Evolutionary conservation across 1,140 invertebrate species (phyloP).

Genomic region (Drosophila triauraria): DNA sequence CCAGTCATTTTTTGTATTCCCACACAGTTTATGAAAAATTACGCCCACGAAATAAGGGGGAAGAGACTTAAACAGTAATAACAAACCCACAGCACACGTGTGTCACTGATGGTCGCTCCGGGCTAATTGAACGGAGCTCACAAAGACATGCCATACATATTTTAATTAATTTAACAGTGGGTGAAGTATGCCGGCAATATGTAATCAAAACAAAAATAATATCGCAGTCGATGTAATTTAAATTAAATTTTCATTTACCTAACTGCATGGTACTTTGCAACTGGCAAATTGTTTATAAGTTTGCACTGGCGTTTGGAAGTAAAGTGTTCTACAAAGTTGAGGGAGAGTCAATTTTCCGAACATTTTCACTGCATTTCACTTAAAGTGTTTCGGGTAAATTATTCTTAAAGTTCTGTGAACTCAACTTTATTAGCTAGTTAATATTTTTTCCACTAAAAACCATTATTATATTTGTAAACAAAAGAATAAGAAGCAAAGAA

Average conservation of each 20-base stretch:
- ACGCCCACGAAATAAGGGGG: background rate
- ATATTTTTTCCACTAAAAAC: background rate
- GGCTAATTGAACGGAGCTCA: conserved; percentile 19
- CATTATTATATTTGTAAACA: background rate
- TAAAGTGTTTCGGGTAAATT: background rate
- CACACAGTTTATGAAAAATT: conserved; percentile 29
- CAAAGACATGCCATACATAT: conserved; percentile 21
- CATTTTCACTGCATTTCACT: too few relatives aligned
- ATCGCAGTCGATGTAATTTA: conserved; percentile 21
- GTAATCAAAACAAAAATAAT: conserved; percentile 26
- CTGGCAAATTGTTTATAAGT: conserved; percentile 22
- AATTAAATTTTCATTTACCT: conserved; percentile 40
- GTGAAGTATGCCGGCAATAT: conserved; percentile 4
- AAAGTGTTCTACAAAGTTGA: conserved; percentile 4
- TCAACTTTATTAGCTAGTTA: background rate
- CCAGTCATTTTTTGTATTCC: conserved; percentile 14
- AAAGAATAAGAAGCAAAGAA: background rate
- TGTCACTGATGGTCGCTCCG: conserved; percentile 2
- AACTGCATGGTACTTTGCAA: conserved; percentile 11
- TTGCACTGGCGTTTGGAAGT: background rate
- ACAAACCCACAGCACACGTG: background rate
- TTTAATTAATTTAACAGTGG: conserved; percentile 37
- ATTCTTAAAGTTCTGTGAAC: background rate
- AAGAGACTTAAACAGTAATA: background rate
- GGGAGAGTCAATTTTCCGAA: too few relatives aligned